A percentile compares a stretch with the other conserved stretches of the same genome.
Conservation (phyloP, 35 echinoderm and acorn worm genomes). For the Patiria miniata region DNA sequence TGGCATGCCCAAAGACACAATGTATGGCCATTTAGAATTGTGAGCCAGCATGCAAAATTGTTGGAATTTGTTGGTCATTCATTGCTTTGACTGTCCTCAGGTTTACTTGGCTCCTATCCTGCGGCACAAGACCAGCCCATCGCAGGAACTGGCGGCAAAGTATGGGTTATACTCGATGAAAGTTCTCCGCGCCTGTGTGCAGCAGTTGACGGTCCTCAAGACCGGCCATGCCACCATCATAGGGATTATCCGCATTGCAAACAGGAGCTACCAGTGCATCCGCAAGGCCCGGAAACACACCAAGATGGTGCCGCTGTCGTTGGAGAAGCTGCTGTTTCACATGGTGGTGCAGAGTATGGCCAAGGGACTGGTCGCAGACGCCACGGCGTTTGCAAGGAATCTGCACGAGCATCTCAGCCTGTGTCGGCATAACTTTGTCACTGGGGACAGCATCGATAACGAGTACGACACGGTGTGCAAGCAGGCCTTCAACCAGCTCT, state of each 20-base stretch:
- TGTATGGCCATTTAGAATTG: no score
- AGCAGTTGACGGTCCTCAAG: slow-evolving; percentile 52
- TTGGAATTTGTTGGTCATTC: no score
- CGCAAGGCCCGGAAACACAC: slow-evolving; percentile 47
- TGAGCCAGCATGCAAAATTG: no score
- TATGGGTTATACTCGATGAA: slow-evolving; percentile 81
- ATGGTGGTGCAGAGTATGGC: slow-evolving; percentile 68
- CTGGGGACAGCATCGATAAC: slow-evolving; percentile 53
- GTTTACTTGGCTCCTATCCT: slow-evolving; percentile 58
- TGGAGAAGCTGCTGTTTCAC: slow-evolving; percentile 90
- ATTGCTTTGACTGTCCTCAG: background rate
- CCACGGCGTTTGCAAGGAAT: slow-evolving; percentile 50
- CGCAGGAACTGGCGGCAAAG: slow-evolving; percentile 36
- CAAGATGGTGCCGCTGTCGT: slow-evolving; percentile 48
- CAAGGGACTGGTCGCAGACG: slow-evolving; percentile 61
- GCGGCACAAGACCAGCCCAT: slow-evolving; percentile 43
- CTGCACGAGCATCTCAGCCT: slow-evolving; percentile 53
- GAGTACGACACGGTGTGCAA: slow-evolving; percentile 85
- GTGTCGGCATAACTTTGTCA: slow-evolving; percentile 26
- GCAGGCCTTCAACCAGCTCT: slow-evolving; percentile 81
- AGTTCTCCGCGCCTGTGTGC: slow-evolving; percentile 72
- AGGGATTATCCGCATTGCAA: slow-evolving; percentile 55
- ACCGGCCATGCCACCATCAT: slow-evolving; percentile 4
- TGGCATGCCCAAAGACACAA: no score
- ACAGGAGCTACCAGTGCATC: slow-evolving; percentile 59